A percentile compares a stretch with the other conserved stretches of the same genome.
Conservation (phyloP, 2,888 invertebrate genomes). For the Lepetodrilus schrolli region DNA sequence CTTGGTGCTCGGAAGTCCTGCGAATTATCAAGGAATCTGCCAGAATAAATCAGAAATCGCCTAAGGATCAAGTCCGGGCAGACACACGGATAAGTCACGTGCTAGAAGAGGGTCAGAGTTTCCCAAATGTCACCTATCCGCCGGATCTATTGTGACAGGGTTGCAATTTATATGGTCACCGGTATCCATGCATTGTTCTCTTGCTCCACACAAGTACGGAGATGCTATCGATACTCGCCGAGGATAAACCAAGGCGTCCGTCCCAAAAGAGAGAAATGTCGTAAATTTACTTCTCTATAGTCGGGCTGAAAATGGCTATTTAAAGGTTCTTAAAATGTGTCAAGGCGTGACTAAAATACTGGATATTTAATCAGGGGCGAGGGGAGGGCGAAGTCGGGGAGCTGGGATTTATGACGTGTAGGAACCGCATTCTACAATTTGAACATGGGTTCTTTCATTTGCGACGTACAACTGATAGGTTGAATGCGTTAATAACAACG, state of each 20-base stretch:
- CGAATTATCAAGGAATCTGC: constrained; percentile 11
- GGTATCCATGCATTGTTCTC: constrained; percentile 1
- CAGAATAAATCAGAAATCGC: neutral
- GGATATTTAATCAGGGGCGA: constrained; percentile 16
- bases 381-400: too few relatives aligned
- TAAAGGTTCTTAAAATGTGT: constrained; percentile 20
- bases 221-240: neutral
- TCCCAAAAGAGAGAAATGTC: neutral
- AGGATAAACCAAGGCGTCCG: constrained; percentile 13
- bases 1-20: neutral
- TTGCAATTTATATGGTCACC: constrained; percentile 17
- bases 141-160: constrained; percentile 20
- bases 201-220: neutral
- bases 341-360: neutral
- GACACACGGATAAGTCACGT: neutral
- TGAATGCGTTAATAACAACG: too few relatives aligned
- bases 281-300: neutral
- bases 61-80: neutral
- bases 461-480: neutral
- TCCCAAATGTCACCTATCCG: constrained; percentile 16
- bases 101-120: neutral
- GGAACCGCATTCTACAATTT: too few relatives aligned
- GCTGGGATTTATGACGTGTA: too few relatives aligned
- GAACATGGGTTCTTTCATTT: too few relatives aligned
- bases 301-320: neutral